Evolutionary conservation across 2,113 vertebrate genomes (phyloP).

Genomic region (Eonycteris spelaea): DNA sequence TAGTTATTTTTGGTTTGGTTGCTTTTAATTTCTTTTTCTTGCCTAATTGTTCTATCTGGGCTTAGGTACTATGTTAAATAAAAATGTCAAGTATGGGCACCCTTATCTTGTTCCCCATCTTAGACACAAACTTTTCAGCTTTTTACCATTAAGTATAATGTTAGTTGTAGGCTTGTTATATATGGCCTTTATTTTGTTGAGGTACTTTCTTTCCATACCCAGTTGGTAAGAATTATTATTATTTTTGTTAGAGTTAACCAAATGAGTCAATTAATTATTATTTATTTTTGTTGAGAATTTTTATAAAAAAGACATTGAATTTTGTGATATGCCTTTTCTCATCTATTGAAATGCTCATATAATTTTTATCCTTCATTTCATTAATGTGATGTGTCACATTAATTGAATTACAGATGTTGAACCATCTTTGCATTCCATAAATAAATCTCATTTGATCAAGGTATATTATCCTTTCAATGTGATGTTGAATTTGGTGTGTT

Average conservation of each 20-base stretch:
- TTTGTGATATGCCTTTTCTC: neutral
- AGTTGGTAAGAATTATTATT: neutral
- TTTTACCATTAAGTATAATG: neutral
- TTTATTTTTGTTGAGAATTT: neutral
- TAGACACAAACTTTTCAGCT: neutral
- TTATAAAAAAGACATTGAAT: neutral
- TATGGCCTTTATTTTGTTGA: neutral
- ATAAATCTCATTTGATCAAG: neutral
- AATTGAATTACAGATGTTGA: neutral
- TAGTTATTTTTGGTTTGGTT: neutral
- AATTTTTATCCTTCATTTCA: neutral
- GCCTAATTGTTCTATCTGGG: too few species aligned
- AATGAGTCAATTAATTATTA: neutral
- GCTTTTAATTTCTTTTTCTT: neutral
- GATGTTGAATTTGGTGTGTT: neutral
- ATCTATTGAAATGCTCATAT: neutral
- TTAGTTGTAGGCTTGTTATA: neutral
- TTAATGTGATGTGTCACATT: neutral
- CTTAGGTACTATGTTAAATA: neutral
- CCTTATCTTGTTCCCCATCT: neutral
- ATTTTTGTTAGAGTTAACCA: neutral
- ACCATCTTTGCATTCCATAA: neutral
- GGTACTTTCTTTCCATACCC: neutral
- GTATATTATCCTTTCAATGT: neutral
- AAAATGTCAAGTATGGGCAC: neutral